Conservation (phyloP, 2,113 vertebrate species). For the Urocitellus parryii region DNA sequence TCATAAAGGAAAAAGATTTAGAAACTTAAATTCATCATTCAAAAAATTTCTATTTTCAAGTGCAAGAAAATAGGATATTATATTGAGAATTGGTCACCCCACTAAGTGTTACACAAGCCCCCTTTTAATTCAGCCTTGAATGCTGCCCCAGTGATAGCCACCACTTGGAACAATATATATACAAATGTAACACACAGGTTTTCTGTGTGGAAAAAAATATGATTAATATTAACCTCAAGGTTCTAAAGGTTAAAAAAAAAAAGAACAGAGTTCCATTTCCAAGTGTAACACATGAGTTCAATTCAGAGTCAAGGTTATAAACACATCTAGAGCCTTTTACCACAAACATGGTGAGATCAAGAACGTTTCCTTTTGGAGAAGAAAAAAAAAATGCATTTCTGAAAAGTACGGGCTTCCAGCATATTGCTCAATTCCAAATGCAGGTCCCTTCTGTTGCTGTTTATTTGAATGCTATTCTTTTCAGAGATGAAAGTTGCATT, state of each 20-base stretch:
- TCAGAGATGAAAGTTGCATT: conserved; percentile 59
- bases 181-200: neutral
- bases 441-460: neutral
- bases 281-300: neutral
- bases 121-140: conserved; percentile 26
- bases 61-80: neutral
- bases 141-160: neutral
- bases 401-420: conserved; percentile 1
- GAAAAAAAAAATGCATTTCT: neutral
- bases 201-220: neutral
- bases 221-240: neutral
- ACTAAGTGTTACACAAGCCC: neutral
- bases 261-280: neutral
- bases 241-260: conserved; percentile 14
- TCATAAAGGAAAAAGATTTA: neutral
- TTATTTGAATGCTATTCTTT: conserved; percentile 43
- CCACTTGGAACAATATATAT: neutral
- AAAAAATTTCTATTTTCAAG: conserved; percentile 41
- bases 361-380: neutral
- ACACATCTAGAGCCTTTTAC: neutral
- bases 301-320: neutral
- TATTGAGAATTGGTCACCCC: neutral
- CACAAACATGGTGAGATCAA: neutral
- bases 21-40: neutral
- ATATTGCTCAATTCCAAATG: neutral